A percentile compares a stretch with the other conserved stretches of the same genome.
These are phyloP conservation scores for Gadopsis marmoratus DNA, from an alignment of 2,797 vertebrate species.

Conservation along the genomic window DNA sequence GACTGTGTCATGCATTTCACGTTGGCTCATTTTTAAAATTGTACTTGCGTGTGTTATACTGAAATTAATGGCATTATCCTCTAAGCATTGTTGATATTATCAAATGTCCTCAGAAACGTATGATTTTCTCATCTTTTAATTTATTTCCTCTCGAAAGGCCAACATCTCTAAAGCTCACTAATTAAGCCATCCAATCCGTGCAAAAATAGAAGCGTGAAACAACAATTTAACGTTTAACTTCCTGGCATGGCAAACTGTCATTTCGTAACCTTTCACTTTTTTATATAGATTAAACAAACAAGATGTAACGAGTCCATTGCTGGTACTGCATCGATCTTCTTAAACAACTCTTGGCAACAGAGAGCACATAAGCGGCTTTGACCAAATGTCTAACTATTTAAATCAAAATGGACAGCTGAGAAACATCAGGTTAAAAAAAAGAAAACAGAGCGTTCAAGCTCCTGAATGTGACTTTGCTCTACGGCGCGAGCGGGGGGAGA, in stretches of 20 bases:
- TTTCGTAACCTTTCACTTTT: too few species aligned
- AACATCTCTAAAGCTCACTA: too few species aligned
- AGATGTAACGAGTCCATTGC: too few species aligned
- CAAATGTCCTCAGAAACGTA: background rate
- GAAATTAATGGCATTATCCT: background rate
- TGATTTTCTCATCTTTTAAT: background rate
- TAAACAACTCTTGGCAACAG: background rate
- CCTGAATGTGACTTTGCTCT: background rate
- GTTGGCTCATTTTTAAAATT: background rate
- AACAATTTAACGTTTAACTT: too few species aligned
- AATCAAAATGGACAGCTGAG: background rate
- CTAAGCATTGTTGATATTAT: background rate
- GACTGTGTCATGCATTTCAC: background rate
- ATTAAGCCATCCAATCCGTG: too few species aligned
- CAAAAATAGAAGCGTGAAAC: too few species aligned
- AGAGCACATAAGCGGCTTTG: background rate
- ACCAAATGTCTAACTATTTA: background rate
- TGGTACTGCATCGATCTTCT: too few species aligned
- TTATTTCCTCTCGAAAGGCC: too few species aligned
- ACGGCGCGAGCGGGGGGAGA: background rate
- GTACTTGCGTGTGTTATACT: background rate
- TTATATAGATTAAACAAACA: too few species aligned
- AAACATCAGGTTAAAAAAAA: background rate
- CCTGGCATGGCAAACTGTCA: too few species aligned
- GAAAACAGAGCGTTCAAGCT: background rate